These are phyloP conservation scores for Tachuris rubrigastra DNA, from an alignment of 2,113 vertebrate species.

Conservation along the genomic window DNA sequence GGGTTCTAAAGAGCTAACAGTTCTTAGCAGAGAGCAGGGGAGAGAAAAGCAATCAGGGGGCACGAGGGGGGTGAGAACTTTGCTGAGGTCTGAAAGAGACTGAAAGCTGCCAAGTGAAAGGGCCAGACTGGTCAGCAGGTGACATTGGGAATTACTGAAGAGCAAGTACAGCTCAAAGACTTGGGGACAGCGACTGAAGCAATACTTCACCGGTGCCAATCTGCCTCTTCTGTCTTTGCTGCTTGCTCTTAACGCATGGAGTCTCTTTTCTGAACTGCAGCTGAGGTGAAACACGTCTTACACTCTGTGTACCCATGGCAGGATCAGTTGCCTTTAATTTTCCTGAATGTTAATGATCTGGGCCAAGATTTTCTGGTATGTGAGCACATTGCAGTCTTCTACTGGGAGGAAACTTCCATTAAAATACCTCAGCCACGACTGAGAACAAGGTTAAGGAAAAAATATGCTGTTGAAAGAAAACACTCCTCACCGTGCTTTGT, in stretches of 20 bases:
- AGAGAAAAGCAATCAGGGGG: background rate
- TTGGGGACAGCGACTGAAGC: background rate
- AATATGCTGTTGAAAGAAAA: background rate
- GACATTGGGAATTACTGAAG: background rate
- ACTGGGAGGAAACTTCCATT: slow-evolving; percentile 17
- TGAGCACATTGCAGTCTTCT: background rate
- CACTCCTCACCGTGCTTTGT: background rate
- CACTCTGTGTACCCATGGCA: accelerated
- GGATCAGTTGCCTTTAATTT: background rate
- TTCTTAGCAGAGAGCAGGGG: background rate
- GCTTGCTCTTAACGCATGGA: background rate
- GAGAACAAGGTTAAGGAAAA: background rate
- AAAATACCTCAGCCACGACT: slow-evolving; percentile 21
- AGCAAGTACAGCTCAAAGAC: background rate
- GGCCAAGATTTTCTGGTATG: background rate
- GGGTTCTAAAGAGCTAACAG: background rate
- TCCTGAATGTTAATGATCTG: background rate
- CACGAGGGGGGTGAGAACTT: background rate
- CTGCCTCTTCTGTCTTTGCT: background rate
- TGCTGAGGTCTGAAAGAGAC: background rate
- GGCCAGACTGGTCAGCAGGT: background rate
- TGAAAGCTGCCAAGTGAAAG: background rate
- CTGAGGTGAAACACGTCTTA: background rate
- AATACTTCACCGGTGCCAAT: accelerated
- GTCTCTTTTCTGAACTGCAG: background rate